Base-by-base conservation (phyloP, 2,797 vertebrate species). In the Euthynnus affinis region DNA sequence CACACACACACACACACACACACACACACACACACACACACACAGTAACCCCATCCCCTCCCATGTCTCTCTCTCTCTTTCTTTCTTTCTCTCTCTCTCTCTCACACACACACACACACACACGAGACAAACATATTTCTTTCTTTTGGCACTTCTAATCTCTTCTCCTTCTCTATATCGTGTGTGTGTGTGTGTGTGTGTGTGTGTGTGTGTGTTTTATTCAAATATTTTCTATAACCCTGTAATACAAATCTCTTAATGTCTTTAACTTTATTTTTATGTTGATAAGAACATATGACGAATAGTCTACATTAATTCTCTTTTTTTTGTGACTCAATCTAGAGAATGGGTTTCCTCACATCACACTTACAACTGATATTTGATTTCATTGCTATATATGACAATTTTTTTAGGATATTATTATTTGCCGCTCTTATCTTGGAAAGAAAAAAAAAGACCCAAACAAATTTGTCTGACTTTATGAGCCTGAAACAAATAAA, bases 401-500 rank as follows among this genome's bases (percentile, higher is more conserved):
- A 56, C 9, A 22, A 44, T 25, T 29, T 29, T 14, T 63, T 40
- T 14, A 37, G 5, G 42, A 20, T 9, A 40, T 3, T 12, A 13
- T 42, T 44, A 9, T 25, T 46, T 46, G 44, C 17, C 1, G 3
- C 10, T 25, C 14, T 20, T 17, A 6, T 22, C 57, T 44, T 22
- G 13, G 12, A 55, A 63, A 32, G 15, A 34, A n/a, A 52, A 57
- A 32, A 15, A 34, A n/a, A 52, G 52, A 2, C 18, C 5, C 17
- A 9, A 51, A 60, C 12, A 4, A 25, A 9, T 55, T 8, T 5
- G 4, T 46, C 32, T 46, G 27, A 32, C 7, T 58, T 63, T 12
- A 37, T 46, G 20, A 32, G 23, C 15, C 5, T 44, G 32, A 23
- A 58, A 57, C 18, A 56, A 74, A 78, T 62, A 40, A 66, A n/a